Evolutionary conservation across 2,113 vertebrate genomes (phyloP).

Genomic region (Microcebus murinus): DNA sequence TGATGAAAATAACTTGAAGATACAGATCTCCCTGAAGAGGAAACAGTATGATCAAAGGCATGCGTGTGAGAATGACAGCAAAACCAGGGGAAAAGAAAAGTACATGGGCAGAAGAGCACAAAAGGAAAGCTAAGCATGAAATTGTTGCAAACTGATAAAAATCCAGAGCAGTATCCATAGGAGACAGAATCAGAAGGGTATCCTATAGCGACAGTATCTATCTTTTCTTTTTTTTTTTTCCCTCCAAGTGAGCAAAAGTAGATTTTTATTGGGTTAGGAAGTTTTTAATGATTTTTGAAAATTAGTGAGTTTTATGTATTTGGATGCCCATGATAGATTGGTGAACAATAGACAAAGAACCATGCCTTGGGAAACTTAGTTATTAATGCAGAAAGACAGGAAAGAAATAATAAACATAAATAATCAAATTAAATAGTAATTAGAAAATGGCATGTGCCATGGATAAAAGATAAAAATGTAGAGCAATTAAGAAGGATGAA

Average conservation of each 20-base stretch:
- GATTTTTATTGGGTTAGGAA: background rate
- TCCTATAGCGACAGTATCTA: background rate
- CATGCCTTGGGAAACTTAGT: background rate
- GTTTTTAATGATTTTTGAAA: background rate
- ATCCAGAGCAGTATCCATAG: background rate
- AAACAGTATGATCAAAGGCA: background rate
- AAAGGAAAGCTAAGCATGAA: background rate
- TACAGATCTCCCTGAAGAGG: background rate
- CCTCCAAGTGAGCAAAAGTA: background rate
- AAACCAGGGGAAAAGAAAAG: background rate
- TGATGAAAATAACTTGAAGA: background rate
- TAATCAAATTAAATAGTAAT: background rate
- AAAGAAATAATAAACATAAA: background rate
- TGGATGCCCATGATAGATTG: background rate
- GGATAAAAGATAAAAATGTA: background rate
- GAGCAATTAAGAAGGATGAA: background rate
- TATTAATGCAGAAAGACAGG: background rate
- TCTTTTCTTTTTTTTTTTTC: background rate
- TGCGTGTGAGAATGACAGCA: background rate
- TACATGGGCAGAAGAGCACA: accelerated
- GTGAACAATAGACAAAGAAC: background rate
- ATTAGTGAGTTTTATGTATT: background rate
- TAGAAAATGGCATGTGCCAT: background rate
- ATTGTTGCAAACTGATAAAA: background rate
- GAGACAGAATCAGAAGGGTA: background rate